Evolutionary conservation across 2,888 invertebrate genomes (phyloP), one percentile per base, ranked within the genome.

Genomic region (Tiliacea aurago): DNA sequence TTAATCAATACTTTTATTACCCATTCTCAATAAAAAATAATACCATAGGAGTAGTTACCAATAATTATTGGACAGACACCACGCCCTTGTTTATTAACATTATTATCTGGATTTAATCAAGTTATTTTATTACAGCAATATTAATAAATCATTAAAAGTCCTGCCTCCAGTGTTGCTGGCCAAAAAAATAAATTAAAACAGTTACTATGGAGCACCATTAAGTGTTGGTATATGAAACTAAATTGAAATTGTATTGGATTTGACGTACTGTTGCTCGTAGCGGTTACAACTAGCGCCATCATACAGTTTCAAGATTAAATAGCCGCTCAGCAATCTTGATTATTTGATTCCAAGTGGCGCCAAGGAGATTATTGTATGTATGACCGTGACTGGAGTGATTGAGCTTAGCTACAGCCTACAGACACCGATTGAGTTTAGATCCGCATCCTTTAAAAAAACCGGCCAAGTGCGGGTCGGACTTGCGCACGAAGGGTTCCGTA

Each of bases 81-180:
- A 75, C 84, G 71, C 84, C 84, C 33, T 33, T 75, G 53, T 66
- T 51, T 68, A 80, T 65, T 53, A 58, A 28, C 51, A 53, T 73
- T 70, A 55, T 70, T 69, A 49, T 59, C 33, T 64, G 28, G 15
- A 58, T 67, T 83, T 70, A 67, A 79, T 83, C 70, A 73, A 64
- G 53, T 58, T 61, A 65, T 61, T 83, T 73, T 58, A 79, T 56
- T 63, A 73, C 55, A 33, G 49, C 51, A 70, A 69, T 80, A 65
- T 33, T 41, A 80, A 80, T 80, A 80, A 84, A 84, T 84, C 61
- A 69, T 61, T 41, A 18, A 28, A 45, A 61, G 53, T 66, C 49
- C 41, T 62, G 70, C 13, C 15, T 37, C 20, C 59, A 53, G 49
- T 33, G 3, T 61, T 37, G 0, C 18, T 13, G 11, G 37, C 10